Percentiles rank a stretch among this genome's conserved stretches.
phyloP scores from a whole-genome alignment of 2,113 vertebrate species.

The Hippocampus mohnikei region DNA sequence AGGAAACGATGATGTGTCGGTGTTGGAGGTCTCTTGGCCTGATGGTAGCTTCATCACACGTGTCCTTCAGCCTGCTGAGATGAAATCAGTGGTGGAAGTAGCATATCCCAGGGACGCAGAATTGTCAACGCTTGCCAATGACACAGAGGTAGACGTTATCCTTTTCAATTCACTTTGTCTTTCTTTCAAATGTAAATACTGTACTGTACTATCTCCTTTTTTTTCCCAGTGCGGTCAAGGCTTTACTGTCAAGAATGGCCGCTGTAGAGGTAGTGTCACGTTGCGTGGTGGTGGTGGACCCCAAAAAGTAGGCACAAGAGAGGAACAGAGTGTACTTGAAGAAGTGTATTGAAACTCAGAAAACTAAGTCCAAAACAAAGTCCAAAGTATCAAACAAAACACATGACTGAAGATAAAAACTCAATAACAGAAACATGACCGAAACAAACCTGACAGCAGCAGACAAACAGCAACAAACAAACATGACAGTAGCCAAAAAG shows the following conservation, averaged over 20 bases:
- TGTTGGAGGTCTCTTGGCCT: slow-evolving; percentile 87
- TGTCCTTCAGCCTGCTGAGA: slow-evolving; percentile 73
- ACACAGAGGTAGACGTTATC: slow-evolving; percentile 71
- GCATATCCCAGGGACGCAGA: slow-evolving; percentile 69
- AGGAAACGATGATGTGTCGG: slow-evolving; percentile 81
- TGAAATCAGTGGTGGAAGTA: slow-evolving; percentile 83
- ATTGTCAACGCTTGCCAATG: slow-evolving; percentile 46
- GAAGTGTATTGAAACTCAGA: too few species aligned
- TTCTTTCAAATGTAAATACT: neutral
- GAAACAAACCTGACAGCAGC: too few species aligned
- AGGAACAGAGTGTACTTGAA: too few species aligned
- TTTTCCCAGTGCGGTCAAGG: slow-evolving; percentile 81
- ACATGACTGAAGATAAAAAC: too few species aligned
- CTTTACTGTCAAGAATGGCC: slow-evolving; percentile 80
- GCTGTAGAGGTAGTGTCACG: slow-evolving; percentile 82
- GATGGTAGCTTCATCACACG: slow-evolving; percentile 71
- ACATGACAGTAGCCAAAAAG: too few species aligned
- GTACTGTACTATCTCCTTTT: neutral
- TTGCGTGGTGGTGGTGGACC: too few species aligned
- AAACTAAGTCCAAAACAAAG: too few species aligned
- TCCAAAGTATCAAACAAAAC: too few species aligned
- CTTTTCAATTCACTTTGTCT: neutral
- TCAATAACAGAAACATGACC: too few species aligned
- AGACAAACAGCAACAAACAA: too few species aligned
- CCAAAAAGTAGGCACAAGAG: too few species aligned